A percentile compares a stretch with the other conserved stretches of the same genome.
phyloP scores from a whole-genome alignment of 2,113 vertebrate genomes.

The Dasyprocta punctata region DNA sequence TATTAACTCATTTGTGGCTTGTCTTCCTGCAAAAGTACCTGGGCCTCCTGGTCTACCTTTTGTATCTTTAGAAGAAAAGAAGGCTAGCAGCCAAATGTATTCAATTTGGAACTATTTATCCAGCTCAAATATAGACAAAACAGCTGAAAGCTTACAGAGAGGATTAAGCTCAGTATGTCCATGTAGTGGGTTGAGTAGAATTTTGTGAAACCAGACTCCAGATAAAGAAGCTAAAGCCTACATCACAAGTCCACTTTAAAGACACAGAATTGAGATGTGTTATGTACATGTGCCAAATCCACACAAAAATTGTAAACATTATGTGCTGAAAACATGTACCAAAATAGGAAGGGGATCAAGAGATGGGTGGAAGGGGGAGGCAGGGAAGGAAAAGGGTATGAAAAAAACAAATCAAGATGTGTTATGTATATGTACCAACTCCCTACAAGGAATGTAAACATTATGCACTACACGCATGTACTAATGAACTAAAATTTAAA shows the following conservation, averaged over 20 bases:
- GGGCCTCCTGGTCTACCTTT: background rate
- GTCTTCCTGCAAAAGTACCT: background rate
- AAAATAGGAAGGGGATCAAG: background rate
- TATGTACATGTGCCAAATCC: background rate
- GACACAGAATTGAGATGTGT: background rate
- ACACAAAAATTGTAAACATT: background rate
- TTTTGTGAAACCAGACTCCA: background rate
- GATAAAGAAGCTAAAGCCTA: background rate
- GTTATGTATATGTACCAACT: no score
- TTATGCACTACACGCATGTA: background rate
- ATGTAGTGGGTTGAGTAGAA: background rate
- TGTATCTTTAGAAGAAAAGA: background rate
- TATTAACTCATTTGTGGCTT: slow-evolving; percentile 43
- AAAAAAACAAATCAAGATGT: background rate
- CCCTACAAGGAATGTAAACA: background rate
- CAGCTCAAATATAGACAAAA: background rate
- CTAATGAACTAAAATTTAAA: background rate
- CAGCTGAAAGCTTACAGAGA: background rate
- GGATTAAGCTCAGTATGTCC: no score
- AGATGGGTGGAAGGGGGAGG: background rate
- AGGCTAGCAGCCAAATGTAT: background rate
- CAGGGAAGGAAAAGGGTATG: background rate
- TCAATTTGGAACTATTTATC: background rate
- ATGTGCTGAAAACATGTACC: background rate
- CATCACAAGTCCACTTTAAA: background rate